Evolutionary conservation across 2,888 invertebrate genomes (phyloP), one percentile per base, ranked within the genome.

Genomic region (Ophion obscuratus): DNA sequence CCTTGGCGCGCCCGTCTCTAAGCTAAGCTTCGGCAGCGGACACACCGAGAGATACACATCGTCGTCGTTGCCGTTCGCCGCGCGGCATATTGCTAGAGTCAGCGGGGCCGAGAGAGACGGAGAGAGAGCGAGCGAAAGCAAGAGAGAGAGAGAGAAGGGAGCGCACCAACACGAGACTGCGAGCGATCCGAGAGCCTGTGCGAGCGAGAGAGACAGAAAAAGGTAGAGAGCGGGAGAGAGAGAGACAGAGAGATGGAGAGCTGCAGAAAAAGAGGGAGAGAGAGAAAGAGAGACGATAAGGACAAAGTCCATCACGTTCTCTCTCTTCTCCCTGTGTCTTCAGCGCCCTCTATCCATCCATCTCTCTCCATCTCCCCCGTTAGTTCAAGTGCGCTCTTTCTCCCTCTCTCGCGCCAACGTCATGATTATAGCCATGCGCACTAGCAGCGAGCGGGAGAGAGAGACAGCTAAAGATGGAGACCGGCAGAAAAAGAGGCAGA

Each of bases 41-140:
- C 74, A 70, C 77, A 81, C 61, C 67, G 47, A 76, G 71, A 80
- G 66, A 83, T 80, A 76, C 57, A 73, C 77, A 78, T 78, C 77
- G 81, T 70, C 70, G 74, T 67, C 62, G 67, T 61, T 68, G 53
- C 40, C 67, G 53, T 59, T 59, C 44, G 53, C 24, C 27, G 47
- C 64, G 75, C 31, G 59, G 24, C 66, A 11, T 20, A 17, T 27
- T 44, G 62, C 59, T 20, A 57, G 70, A 36, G 61, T 17, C 36
- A 73, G 68, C 24, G 61, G 44, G 44, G 66, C 27, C 76, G 31
- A 66, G 66, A 68, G 67, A 73, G 76, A 77, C 31, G 20, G 79
- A 66, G 67, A 68, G 61, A 78, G 24, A 64, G 47, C 24, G 40
- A 68, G 59, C 61, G 79, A 53, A 66, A 77, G 62, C 47, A 62